Evolutionary conservation across 2,797 vertebrate genomes (phyloP).

Genomic region (Catamblyrhynchus diadema): DNA sequence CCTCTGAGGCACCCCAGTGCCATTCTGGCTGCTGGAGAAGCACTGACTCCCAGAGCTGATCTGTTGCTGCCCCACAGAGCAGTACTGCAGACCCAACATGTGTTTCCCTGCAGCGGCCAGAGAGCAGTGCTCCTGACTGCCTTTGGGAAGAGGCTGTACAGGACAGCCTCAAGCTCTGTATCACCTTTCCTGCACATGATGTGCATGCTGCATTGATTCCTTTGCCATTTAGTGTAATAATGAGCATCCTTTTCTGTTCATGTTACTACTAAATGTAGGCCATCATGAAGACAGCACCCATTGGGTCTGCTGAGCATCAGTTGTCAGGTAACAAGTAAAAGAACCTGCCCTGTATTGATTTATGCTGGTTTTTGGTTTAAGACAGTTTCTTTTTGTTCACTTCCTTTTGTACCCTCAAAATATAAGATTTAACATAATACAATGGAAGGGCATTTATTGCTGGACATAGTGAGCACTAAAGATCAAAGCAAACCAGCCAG

Average conservation of each 20-base stretch:
- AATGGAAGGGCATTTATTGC: neutral
- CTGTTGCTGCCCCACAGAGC: neutral
- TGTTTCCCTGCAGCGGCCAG: rapidly evolving
- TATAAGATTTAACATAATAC: neutral
- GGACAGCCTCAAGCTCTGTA: neutral
- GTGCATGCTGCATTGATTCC: neutral
- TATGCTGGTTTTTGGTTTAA: neutral
- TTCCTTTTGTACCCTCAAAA: neutral
- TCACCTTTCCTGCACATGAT: neutral
- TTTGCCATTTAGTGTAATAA: neutral
- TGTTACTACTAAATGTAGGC: neutral
- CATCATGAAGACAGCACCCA: neutral
- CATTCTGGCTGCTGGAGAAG: neutral
- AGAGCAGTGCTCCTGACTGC: neutral
- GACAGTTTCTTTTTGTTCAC: neutral
- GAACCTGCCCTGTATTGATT: neutral
- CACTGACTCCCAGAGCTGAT: neutral
- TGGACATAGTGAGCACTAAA: neutral
- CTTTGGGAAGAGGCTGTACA: neutral
- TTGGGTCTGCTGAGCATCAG: neutral
- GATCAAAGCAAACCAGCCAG: neutral
- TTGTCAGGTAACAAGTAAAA: neutral
- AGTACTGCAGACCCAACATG: neutral
- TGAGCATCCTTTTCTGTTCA: neutral
- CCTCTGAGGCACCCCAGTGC: neutral